Conservation (phyloP, 2,888 invertebrate genomes). For the Adelognathus sp. region DNA sequence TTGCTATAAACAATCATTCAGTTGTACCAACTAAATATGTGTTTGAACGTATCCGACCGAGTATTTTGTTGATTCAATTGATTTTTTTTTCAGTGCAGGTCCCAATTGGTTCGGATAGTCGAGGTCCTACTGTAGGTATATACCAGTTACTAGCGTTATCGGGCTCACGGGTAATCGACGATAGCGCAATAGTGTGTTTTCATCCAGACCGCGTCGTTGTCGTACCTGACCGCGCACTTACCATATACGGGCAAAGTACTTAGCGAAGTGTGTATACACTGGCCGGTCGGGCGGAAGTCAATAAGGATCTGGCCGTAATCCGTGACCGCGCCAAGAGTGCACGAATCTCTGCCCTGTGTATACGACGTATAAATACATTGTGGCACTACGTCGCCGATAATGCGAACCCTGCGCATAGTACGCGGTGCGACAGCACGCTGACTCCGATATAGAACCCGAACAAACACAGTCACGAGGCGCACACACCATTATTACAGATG, state of each 20-base stretch:
- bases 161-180: conserved; percentile 21
- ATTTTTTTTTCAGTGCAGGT: too few species aligned
- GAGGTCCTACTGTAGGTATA: too few species aligned
- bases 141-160: background rate
- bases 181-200: conserved; percentile 27
- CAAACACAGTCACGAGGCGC: conserved; percentile 26
- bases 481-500: conserved; percentile 36
- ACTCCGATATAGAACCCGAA: conserved; percentile 21
- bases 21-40: too few species aligned
- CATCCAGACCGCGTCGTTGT: conserved; percentile 4
- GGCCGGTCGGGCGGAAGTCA: conserved; percentile 58
- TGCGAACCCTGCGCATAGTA: background rate
- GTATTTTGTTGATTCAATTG: too few species aligned
- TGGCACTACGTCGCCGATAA: background rate
- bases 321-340: conserved; percentile 54
- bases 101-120: too few species aligned
- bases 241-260: conserved; percentile 49
- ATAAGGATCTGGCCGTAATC: conserved; percentile 60
- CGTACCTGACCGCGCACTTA: background rate
- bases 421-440: background rate
- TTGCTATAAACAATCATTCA: too few species aligned
- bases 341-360: conserved; percentile 35
- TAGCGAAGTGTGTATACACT: conserved; percentile 56
- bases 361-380: background rate
- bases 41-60: too few species aligned